These are phyloP conservation scores for Ceratina calcarata DNA, from an alignment of 1,140 invertebrate genomes.

Conservation along the genomic window DNA sequence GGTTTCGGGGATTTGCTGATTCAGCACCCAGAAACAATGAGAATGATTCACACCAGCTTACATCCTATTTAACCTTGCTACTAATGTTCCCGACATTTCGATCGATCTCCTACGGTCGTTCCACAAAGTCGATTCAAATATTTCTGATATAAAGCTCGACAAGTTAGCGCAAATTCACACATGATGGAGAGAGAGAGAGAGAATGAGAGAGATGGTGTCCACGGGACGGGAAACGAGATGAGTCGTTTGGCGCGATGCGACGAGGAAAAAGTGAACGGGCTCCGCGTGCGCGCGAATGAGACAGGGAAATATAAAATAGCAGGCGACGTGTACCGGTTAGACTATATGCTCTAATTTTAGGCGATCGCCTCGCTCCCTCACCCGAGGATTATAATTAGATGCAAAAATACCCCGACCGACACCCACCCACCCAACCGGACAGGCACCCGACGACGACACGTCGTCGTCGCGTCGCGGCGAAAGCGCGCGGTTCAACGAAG, in stretches of 20 bases:
- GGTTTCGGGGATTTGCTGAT: no score
- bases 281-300: slow-evolving; percentile 23
- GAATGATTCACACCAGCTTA: no score
- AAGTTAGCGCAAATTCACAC: no score
- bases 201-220: background rate
- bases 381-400: slow-evolving; percentile 80
- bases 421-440: slow-evolving; percentile 59
- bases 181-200: no score
- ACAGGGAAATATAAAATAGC: slow-evolving; percentile 74
- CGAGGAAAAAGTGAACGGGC: slow-evolving; percentile 13
- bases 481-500: slow-evolving; percentile 49
- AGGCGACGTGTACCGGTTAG: slow-evolving; percentile 70
- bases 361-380: slow-evolving; percentile 79
- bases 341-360: slow-evolving; percentile 80
- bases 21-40: no score
- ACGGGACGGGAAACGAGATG: slow-evolving; percentile 43
- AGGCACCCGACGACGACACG: no score
- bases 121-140: no score
- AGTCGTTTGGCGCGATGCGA: slow-evolving; percentile 5
- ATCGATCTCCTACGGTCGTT: no score
- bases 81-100: no score
- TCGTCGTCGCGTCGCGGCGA: slow-evolving; percentile 40
- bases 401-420: slow-evolving; percentile 78
- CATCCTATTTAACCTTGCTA: no score
- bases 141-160: no score